phyloP scores from a whole-genome alignment of 2,888 invertebrate genomes.

The Cheiracanthium punctorium region DNA sequence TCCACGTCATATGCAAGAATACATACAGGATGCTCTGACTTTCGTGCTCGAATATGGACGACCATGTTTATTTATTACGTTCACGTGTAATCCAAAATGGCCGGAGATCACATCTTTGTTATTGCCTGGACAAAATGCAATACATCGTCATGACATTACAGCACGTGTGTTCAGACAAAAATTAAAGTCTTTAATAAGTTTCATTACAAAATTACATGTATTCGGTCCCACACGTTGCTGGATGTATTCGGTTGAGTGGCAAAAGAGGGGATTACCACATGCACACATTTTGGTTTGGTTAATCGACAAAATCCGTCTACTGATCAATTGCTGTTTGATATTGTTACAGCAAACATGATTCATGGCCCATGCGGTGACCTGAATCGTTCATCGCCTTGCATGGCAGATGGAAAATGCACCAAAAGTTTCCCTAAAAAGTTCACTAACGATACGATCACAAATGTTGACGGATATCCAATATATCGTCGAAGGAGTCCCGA shows the following conservation, averaged over 20 bases:
- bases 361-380: conserved; percentile 14
- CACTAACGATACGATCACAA: not conserved
- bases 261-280: not conserved
- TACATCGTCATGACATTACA: no score
- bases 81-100: no score
- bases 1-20: no score
- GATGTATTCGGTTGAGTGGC: not conserved
- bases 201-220: not conserved
- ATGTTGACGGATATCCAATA: not conserved
- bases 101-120: no score
- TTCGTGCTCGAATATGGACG: no score
- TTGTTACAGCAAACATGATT: conserved; percentile 40
- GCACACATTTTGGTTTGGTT: conserved; percentile 8
- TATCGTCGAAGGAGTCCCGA: conserved; percentile 19
- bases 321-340: not conserved
- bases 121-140: no score
- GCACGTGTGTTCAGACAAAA: no score
- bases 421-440: not conserved
- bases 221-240: not conserved
- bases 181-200: not conserved
- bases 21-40: no score
- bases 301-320: conserved; percentile 5
- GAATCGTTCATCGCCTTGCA: conserved; percentile 7
- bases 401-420: conserved; percentile 11
- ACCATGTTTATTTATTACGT: no score